These are phyloP conservation scores for Sapajus apella DNA, from an alignment of 2,113 vertebrate genomes.

Conservation along the genomic window DNA sequence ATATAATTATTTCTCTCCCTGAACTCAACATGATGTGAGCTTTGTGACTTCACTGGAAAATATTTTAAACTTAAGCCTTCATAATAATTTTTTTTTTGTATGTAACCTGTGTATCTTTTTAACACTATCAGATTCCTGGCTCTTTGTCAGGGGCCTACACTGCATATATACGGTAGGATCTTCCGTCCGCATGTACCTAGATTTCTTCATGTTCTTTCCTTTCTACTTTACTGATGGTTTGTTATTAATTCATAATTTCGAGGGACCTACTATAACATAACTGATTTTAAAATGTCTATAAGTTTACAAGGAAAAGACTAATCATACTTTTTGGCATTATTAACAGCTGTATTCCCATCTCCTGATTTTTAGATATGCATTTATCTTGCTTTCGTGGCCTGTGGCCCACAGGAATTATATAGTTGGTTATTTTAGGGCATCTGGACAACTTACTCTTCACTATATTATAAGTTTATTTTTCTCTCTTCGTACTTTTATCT, in stretches of 20 bases:
- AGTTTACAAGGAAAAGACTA: background rate
- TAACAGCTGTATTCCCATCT: background rate
- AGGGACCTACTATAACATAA: background rate
- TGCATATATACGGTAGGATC: background rate
- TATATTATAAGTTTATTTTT: background rate
- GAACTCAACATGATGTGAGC: background rate
- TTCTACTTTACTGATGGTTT: background rate
- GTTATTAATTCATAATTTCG: background rate
- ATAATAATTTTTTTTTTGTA: background rate
- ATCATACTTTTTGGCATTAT: background rate
- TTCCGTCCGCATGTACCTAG: background rate
- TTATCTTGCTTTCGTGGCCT: background rate
- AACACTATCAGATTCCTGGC: background rate
- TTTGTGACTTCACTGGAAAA: background rate
- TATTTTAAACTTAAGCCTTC: background rate
- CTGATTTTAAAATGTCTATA: constrained; percentile 15
- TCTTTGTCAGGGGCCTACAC: background rate
- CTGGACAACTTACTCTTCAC: background rate
- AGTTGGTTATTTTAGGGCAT: background rate
- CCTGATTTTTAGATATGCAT: constrained; percentile 1
- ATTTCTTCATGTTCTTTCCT: background rate
- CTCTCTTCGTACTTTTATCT: background rate
- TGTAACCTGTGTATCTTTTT: background rate
- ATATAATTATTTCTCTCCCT: constrained; percentile 31
- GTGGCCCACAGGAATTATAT: background rate